These are phyloP conservation scores for Paralvinella palmiformis DNA, from an alignment of 1,140 invertebrate genomes.

Conservation along the genomic window DNA sequence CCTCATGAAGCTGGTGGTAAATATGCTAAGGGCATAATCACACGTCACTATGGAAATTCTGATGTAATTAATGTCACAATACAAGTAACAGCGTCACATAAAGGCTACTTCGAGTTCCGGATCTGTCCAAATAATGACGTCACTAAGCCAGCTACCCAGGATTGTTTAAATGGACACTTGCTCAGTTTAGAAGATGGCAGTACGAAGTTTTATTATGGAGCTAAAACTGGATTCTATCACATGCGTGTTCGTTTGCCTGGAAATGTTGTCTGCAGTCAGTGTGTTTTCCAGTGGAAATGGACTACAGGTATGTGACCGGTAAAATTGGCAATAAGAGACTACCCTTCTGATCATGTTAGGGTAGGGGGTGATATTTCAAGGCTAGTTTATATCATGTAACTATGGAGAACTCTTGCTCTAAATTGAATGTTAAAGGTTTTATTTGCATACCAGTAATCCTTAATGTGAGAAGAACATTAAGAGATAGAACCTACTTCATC, in stretches of 20 bases:
- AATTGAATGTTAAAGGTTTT: too few relatives aligned
- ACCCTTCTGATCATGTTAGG: too few relatives aligned
- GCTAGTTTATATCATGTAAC: too few relatives aligned
- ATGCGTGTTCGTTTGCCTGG: slow-evolving; percentile 30
- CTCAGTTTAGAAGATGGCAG: slow-evolving; percentile 52
- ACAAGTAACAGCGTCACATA: slow-evolving; percentile 33
- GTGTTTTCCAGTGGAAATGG: slow-evolving; percentile 47
- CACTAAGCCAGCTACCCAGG: slow-evolving; percentile 45
- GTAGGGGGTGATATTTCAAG: too few relatives aligned
- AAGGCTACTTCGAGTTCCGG: slow-evolving; percentile 80
- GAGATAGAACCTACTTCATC: too few relatives aligned
- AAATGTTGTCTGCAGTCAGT: slow-evolving; percentile 34
- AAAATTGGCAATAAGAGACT: too few relatives aligned
- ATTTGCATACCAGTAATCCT: too few relatives aligned
- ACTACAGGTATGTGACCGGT: slow-evolving; percentile 37
- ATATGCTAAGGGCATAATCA: slow-evolving; percentile 27
- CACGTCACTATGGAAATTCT: slow-evolving; percentile 18
- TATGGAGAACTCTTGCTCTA: too few relatives aligned
- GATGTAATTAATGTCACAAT: slow-evolving; percentile 26
- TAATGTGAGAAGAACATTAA: too few relatives aligned
- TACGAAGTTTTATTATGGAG: slow-evolving; percentile 19
- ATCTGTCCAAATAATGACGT: slow-evolving; percentile 63
- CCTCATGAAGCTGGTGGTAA: slow-evolving; percentile 27
- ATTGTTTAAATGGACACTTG: slow-evolving; percentile 55
- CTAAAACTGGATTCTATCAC: slow-evolving; percentile 4